Conservation (phyloP, 2,113 vertebrate genomes). For the Shinisaurus crocodilurus region DNA sequence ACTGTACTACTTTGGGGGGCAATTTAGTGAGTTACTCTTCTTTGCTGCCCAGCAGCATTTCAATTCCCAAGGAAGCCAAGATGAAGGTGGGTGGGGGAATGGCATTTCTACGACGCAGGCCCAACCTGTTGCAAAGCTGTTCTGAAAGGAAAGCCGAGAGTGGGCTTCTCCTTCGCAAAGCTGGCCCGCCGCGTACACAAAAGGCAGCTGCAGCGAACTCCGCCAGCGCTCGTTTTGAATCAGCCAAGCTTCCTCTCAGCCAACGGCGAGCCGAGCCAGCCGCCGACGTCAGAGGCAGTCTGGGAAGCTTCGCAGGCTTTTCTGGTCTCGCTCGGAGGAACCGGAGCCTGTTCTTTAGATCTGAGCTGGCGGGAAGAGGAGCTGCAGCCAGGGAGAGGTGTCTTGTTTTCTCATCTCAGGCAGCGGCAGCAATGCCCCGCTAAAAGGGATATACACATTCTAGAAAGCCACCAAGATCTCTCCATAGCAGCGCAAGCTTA, state of each 20-base stretch:
- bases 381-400: not conserved
- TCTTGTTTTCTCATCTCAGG: not conserved
- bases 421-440: not conserved
- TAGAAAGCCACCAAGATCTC: not conserved
- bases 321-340: not conserved
- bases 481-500: slow-evolving; percentile 1
- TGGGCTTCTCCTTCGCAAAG: not conserved
- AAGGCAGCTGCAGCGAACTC: not conserved
- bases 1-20: no score
- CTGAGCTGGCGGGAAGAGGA: slow-evolving; percentile 37
- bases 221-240: slow-evolving; percentile 57
- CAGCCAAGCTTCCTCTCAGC: slow-evolving; percentile 46
- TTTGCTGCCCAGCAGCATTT: not conserved
- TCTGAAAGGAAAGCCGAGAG: not conserved
- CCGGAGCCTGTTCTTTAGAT: slow-evolving; percentile 11
- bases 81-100: not conserved
- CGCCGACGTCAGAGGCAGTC: slow-evolving; percentile 57
- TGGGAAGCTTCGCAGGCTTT: slow-evolving; percentile 23
- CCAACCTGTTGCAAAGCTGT: not conserved
- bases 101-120: not conserved
- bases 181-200: not conserved
- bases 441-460: not conserved
- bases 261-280: slow-evolving; percentile 42
- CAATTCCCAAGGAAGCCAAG: not conserved
- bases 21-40: not conserved